These are phyloP conservation scores for Eciton burchellii DNA, from an alignment of 1,140 invertebrate genomes.

Conservation along the genomic window DNA sequence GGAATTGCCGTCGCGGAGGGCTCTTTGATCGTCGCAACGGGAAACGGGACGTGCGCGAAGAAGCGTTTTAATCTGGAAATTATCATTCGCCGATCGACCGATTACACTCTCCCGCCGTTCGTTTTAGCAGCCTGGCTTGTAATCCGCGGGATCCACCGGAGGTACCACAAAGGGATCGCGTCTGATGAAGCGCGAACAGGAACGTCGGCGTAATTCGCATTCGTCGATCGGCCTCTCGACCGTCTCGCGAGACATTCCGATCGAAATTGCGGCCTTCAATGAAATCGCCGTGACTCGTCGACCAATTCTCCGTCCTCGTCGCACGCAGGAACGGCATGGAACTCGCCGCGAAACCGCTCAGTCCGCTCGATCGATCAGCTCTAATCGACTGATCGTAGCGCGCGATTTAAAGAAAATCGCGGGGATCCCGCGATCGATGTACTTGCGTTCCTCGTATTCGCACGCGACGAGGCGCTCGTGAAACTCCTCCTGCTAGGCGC, in stretches of 20 bases:
- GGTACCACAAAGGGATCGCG: constrained; percentile 21
- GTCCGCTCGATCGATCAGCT: no score
- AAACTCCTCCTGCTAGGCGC: no score
- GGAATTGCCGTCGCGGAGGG: neutral
- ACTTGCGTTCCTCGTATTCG: no score
- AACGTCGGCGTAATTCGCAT: constrained; percentile 46
- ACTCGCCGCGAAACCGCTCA: no score
- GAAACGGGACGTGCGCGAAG: constrained; percentile 13
- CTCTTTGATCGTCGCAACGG: constrained; percentile 5
- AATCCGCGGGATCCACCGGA: constrained; percentile 23
- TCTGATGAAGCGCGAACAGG: constrained; percentile 30
- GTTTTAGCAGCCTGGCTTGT: constrained; percentile 51
- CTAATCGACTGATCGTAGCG: no score
- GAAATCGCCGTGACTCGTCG: constrained; percentile 42
- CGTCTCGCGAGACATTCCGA: constrained; percentile 47
- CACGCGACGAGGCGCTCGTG: no score
- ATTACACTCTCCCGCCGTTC: constrained; percentile 32
- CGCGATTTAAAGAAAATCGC: no score
- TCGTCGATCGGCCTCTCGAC: constrained; percentile 28
- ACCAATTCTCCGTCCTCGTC: neutral
- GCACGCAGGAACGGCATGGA: neutral
- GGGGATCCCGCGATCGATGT: no score
- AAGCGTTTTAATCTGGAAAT: constrained; percentile 55
- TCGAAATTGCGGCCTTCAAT: constrained; percentile 46
- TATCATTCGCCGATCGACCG: constrained; percentile 55